A percentile compares a stretch with the other conserved stretches of the same genome.
These are phyloP conservation scores for Brachionus calyciflorus DNA, from an alignment of 1,140 invertebrate species.

Conservation along the genomic window DNA sequence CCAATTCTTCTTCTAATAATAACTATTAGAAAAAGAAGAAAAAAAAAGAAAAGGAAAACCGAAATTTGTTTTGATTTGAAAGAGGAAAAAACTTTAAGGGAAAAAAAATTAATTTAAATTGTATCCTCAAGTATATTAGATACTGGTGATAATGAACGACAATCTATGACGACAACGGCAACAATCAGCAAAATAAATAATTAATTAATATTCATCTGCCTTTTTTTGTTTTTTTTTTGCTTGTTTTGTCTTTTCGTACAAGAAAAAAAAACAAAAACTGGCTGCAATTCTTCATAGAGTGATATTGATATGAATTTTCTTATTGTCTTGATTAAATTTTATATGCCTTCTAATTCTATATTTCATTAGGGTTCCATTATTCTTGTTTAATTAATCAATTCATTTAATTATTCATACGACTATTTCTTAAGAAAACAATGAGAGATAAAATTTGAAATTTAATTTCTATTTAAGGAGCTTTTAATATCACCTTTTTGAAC, in stretches of 20 bases:
- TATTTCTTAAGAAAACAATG: neutral
- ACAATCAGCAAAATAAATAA: constrained; percentile 35
- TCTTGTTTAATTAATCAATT: constrained; percentile 24
- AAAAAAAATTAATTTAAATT: constrained; percentile 4
- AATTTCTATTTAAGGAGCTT: too few species aligned
- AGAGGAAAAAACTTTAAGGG: neutral
- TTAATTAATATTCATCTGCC: constrained; percentile 40
- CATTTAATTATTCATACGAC: neutral
- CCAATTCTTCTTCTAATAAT: constrained; percentile 4
- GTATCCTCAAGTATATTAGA: neutral
- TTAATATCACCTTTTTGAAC: too few species aligned
- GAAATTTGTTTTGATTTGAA: constrained; percentile 13
- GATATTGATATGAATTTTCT: constrained; percentile 22
- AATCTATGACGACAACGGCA: neutral
- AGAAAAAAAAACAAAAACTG: neutral
- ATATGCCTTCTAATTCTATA: neutral
- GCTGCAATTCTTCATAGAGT: neutral
- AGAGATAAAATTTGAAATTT: too few species aligned
- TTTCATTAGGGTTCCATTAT: constrained; percentile 24
- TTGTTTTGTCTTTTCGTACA: too few species aligned
- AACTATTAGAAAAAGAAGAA: neutral
- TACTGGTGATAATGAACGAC: neutral
- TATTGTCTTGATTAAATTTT: constrained; percentile 15
- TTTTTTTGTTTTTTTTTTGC: constrained; percentile 14
- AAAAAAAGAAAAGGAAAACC: neutral